phyloP scores from a whole-genome alignment of 2,888 invertebrate genomes.

The Crepidodera aurea region DNA sequence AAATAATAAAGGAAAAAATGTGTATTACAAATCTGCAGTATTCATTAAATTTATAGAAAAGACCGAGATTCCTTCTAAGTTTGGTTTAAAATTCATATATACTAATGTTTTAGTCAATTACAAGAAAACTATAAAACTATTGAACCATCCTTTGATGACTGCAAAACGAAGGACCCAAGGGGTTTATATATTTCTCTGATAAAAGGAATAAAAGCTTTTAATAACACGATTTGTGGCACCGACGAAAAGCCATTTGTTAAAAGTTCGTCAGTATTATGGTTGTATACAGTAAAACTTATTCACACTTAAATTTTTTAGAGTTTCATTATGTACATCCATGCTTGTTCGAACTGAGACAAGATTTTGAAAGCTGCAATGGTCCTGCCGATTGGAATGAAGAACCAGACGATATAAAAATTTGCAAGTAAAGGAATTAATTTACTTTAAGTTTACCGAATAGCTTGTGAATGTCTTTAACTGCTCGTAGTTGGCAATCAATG shows the following conservation, averaged over 20 bases:
- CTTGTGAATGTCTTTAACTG: too few relatives aligned
- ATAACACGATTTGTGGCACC: conserved; percentile 57
- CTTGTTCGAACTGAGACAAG: conserved; percentile 60
- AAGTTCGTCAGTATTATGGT: conserved; percentile 15
- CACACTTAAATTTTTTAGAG: too few relatives aligned
- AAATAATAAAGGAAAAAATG: too few relatives aligned
- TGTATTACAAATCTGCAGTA: too few relatives aligned
- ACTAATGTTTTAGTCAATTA: conserved; percentile 51
- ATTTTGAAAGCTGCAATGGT: conserved; percentile 65
- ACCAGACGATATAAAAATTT: conserved; percentile 58
- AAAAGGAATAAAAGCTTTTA: conserved; percentile 60
- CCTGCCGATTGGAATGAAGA: conserved; percentile 66
- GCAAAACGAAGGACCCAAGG: conserved; percentile 56
- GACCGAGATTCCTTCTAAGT: too few relatives aligned
- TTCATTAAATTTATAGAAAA: too few relatives aligned
- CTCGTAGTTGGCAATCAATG: too few relatives aligned
- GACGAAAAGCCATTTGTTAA: conserved; percentile 22
- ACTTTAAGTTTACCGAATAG: too few relatives aligned
- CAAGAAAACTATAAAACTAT: conserved; percentile 57
- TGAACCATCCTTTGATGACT: conserved; percentile 57
- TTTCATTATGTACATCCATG: conserved; percentile 33
- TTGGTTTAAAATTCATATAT: too few relatives aligned
- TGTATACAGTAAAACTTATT: too few relatives aligned
- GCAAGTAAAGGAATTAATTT: conserved; percentile 55
- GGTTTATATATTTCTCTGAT: conserved; percentile 63